Evolutionary conservation across 2,888 invertebrate genomes (phyloP).

Genomic region (Ornithoptera priamus): DNA sequence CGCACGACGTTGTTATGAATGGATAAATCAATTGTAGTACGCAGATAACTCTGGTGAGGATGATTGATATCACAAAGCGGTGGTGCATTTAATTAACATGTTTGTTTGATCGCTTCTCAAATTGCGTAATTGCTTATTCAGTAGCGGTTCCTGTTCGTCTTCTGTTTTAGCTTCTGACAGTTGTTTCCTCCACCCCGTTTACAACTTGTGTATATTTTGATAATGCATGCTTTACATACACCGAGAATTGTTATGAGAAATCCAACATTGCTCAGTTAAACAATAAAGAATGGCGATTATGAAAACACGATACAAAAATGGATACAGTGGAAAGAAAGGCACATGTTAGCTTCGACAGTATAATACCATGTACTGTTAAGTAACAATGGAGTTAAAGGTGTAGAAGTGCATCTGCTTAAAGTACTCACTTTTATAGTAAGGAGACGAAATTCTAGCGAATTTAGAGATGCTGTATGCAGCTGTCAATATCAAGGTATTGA

Average conservation of each 20-base stretch:
- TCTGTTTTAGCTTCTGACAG: neutral
- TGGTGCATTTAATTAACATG: too few species aligned
- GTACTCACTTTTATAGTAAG: too few species aligned
- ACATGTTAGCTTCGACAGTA: too few species aligned
- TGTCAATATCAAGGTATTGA: too few species aligned
- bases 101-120: neutral
- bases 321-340: neutral
- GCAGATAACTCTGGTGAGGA: too few species aligned
- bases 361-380: too few species aligned
- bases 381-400: too few species aligned
- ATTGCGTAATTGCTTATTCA: slow-evolving; percentile 1
- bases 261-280: neutral
- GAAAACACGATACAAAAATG: neutral
- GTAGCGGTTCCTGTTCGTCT: neutral
- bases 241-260: neutral
- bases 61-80: too few species aligned
- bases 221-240: neutral
- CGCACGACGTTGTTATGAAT: neutral
- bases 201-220: slow-evolving; percentile 1
- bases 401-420: too few species aligned
- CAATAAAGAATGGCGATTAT: neutral
- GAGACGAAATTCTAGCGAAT: too few species aligned
- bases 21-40: too few species aligned
- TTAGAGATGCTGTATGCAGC: too few species aligned
- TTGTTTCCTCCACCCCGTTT: neutral